Evolutionary conservation across 2,888 invertebrate genomes (phyloP).

Genomic region (Limenitis camilla): DNA sequence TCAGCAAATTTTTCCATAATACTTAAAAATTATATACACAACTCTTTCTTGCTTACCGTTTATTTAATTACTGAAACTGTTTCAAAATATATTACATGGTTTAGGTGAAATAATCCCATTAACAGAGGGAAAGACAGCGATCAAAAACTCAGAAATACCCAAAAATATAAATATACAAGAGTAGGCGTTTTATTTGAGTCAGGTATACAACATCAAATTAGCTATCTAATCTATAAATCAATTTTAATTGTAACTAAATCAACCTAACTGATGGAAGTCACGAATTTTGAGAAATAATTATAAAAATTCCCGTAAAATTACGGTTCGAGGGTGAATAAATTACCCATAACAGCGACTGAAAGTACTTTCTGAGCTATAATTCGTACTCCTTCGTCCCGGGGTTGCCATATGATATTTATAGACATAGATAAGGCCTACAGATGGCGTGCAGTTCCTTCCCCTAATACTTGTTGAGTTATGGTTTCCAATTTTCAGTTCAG

Average conservation of each 20-base stretch:
- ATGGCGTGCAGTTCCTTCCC: slow-evolving; percentile 69
- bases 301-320: slow-evolving; percentile 59
- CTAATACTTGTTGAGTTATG: slow-evolving; percentile 73
- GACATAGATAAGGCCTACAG: slow-evolving; percentile 69
- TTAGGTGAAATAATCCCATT: no score
- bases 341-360: slow-evolving; percentile 62
- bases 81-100: no score
- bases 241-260: slow-evolving; percentile 17
- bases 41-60: no score
- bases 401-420: slow-evolving; percentile 63
- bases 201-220: background rate
- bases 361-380: slow-evolving; percentile 63
- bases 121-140: no score
- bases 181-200: slow-evolving; percentile 1
- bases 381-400: slow-evolving; percentile 61
- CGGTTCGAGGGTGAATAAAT: slow-evolving; percentile 69
- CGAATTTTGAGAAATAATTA: slow-evolving; percentile 52
- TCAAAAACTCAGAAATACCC: no score
- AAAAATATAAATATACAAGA: background rate
- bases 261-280: slow-evolving; percentile 25
- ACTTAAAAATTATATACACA: no score
- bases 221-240: slow-evolving; percentile 10
- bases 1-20: no score
- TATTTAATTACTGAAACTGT: no score
- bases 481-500: slow-evolving; percentile 68